Evolutionary conservation across 1,140 invertebrate species (phyloP), one percentile per base, ranked within the genome.

Genomic region (Drosophila pectinifera): DNA sequence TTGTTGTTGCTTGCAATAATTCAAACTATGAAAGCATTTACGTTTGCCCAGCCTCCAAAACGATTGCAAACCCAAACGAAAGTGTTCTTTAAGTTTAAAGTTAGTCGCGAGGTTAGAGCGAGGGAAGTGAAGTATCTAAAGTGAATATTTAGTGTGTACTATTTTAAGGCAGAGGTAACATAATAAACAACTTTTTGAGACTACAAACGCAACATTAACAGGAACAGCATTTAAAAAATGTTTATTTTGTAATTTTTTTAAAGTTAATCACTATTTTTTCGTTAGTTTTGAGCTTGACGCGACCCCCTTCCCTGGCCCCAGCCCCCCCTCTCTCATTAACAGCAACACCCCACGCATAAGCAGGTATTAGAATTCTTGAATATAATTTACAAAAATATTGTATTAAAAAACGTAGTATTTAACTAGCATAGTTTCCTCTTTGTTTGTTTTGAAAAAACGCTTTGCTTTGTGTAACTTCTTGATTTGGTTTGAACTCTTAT

Each of bases 161-260:
- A 43, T 61, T 67, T 49, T 22, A 73, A 39, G 57, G 56, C 56
- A 69, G 31, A 45, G 65, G 57, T 58, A 89, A 64, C 58, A 79
- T 58, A 89, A 64, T 62, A 79, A 65, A 85, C 49, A 53, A 89
- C 85, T 80, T 89, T 76, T 89, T 89, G 84, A 89, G 84, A 89
- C 84, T 89, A 84, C 73, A 88, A 89, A 89, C 84, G 84, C 84
- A 89, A 89, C 84, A 90, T 75, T 90, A 89, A 89, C 84, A 89
- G 84, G 84, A 89, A 89, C 77, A 84, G 84, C 84, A 89, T 89
- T 88, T 86, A 86, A 68, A 86, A 88, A 88, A 88, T 88, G 83
- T 88, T 89, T 89, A 77, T 86, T 82, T 85, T 86, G 67, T 89
- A 70, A 78, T 85, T 80, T 20, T 51, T n/a, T 51, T 74, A 65